Evolutionary conservation across 1,140 invertebrate species (phyloP).

Genomic region (Aplysia californica): DNA sequence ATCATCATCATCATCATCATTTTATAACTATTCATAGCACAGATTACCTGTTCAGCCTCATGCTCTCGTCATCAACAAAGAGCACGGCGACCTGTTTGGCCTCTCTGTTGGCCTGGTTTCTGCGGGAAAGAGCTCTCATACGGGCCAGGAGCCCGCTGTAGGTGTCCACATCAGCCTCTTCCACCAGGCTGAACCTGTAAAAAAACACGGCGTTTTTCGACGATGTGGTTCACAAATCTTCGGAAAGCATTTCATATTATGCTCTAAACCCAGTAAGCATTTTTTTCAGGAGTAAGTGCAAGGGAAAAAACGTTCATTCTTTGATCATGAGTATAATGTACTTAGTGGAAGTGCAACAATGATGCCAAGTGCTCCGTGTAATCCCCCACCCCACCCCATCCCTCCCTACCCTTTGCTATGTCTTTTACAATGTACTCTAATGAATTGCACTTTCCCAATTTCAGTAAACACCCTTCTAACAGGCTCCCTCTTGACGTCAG

Average conservation of each 20-base stretch:
- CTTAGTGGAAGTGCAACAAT: too few relatives aligned
- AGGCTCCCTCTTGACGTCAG: too few relatives aligned
- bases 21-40: neutral
- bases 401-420: too few relatives aligned
- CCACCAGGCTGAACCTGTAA: neutral
- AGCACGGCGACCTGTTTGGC: conserved; percentile 34
- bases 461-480: too few relatives aligned
- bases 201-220: too few relatives aligned
- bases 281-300: neutral
- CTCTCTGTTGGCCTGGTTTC: neutral
- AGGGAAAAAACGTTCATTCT: neutral
- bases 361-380: too few relatives aligned
- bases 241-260: neutral
- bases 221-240: neutral
- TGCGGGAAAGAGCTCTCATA: neutral
- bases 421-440: too few relatives aligned
- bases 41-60: conserved; percentile 22
- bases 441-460: too few relatives aligned
- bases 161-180: neutral
- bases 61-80: conserved; percentile 34
- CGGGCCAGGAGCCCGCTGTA: conserved; percentile 12
- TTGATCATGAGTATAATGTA: neutral
- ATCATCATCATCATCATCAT: neutral
- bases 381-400: too few relatives aligned
- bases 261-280: neutral